Evolutionary conservation across 2,888 invertebrate species (phyloP).

Genomic region (Heliothis peltigera): DNA sequence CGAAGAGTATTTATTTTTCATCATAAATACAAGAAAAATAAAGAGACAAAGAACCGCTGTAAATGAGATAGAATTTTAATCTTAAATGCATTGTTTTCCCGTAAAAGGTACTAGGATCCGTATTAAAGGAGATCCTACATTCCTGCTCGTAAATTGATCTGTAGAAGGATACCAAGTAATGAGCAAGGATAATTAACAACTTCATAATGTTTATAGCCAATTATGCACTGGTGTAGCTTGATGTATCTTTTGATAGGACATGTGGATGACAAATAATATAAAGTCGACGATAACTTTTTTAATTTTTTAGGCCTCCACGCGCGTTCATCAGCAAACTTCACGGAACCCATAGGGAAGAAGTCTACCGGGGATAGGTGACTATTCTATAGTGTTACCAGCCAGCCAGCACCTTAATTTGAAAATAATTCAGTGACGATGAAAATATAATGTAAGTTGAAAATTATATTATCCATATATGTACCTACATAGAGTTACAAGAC

Average conservation of each 20-base stretch:
- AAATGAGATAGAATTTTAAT: conserved; percentile 22
- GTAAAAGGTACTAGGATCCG: conserved; percentile 11
- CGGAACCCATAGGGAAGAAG: no score
- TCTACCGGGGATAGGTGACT: no score
- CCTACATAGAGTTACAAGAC: no score
- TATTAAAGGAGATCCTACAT: conserved; percentile 39
- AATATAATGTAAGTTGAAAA: no score
- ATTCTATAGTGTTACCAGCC: no score
- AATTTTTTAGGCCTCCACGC: no score
- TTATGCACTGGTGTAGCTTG: conserved; percentile 21
- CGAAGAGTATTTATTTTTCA: not conserved
- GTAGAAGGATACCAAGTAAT: conserved; percentile 33
- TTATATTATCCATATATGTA: no score
- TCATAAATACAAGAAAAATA: not conserved
- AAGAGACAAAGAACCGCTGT: not conserved
- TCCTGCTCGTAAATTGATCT: conserved; percentile 46
- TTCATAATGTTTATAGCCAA: conserved; percentile 47
- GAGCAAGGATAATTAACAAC: conserved; percentile 39
- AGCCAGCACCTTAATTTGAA: no score
- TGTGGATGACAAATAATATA: conserved; percentile 2
- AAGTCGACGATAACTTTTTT: no score
- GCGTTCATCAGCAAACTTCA: no score
- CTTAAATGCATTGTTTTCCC: conserved; percentile 10
- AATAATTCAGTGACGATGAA: no score
- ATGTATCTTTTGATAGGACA: conserved; percentile 10